Base-by-base conservation (phyloP, 37 sponge, comb jelly and placozoan genomes). In the Ianthella basta region DNA sequence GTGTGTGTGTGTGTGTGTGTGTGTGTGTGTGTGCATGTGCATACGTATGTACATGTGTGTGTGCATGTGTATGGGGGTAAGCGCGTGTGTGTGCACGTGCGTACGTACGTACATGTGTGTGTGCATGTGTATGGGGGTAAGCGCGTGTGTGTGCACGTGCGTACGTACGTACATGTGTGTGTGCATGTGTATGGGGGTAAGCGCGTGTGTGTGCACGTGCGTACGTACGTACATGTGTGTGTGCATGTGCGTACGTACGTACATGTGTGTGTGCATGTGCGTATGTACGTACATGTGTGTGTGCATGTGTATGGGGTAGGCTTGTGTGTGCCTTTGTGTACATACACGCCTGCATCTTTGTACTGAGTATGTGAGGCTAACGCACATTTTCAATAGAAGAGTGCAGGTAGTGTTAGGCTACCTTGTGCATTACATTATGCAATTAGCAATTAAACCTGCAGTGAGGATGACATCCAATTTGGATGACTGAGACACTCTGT, bases 1-100 rank as follows among this genome's bases (percentile, higher is more conserved):
- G 79, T 78, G 79, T 78, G 79, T 78, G 79, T 78, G 55, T 40
- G 79, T 78, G 79, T 78, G 79, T 78, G 55, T 78, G 55, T 39
- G 79, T 55, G 79, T 37, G 53, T 39, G 55, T 6, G 29, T 24
- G 79, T 13, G 53, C 1, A 27, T 40, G 25, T 30, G 63, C 2
- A 12, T 61, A 5, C 27, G 36, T 70, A 12, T 70, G 33, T 29
- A 35, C 20, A 5, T 70, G 12, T 70, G 36, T 70, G 29, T 16
- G 5, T 25, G 6, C 29, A 33, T 70, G 29, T 35, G 68, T 66
- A 23, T 66, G 13, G 19, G 27, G 15, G 19, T 23, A 66, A 24
- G 68, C 29, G 23, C 29, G 14, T 14, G 36, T 70, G 72, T 70
- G 37, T 69, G 70, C 6, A 30, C 18, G 33, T 34, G 34, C 40